Evolutionary conservation across 2,113 vertebrate species (phyloP), one percentile per base, ranked within the genome.

Genomic region (Peucedramus taeniatus): DNA sequence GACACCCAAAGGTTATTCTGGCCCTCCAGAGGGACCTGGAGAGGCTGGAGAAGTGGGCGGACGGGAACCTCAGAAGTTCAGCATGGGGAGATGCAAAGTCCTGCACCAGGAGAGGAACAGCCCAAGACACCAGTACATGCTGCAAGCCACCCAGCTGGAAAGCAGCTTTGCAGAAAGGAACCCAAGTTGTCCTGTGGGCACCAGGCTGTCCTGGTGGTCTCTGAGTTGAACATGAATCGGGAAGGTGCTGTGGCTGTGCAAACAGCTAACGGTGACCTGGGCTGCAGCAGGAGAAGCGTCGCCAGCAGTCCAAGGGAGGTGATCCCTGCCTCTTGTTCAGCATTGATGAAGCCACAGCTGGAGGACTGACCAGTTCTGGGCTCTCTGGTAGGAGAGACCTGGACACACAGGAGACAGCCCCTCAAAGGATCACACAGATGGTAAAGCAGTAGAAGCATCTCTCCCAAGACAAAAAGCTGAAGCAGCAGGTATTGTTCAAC

Each of bases 151-250:
- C 6, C 14, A n/a, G 27, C 3, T 15, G 22, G 31, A 68, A 82
- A 53, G 27, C 50, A 64, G 61, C 56, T 84, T n/a, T 30, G 44
- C 28, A 69, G 71, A 31, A 24, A 64, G 42, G 31, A 13, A n/a
- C 14, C 4, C 3, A n/a, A n/a, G n/a, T n/a, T n/a, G n/a, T n/a
- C n/a, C n/a, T n/a, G n/a, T n/a, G n/a, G n/a, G n/a, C n/a, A n/a
- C n/a, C n/a, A 40, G 0, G 16, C 16, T 15, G 2, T 57, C 19
- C 27, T 59, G 20, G 22, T 28, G n/a, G 31, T 39, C 23, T 44
- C 39, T 0, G 3, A 19, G 16, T 4, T 16, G 13, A 53, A 53
- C 7, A 2, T 6, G 33, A 82, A 35, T 11, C n/a, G 59, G 3
- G 9, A 24, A 6, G 12, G 39, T 49, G 65, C 17, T 9, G 16